phyloP scores from a whole-genome alignment of 2,113 vertebrate genomes.

The Azemiops feae region DNA sequence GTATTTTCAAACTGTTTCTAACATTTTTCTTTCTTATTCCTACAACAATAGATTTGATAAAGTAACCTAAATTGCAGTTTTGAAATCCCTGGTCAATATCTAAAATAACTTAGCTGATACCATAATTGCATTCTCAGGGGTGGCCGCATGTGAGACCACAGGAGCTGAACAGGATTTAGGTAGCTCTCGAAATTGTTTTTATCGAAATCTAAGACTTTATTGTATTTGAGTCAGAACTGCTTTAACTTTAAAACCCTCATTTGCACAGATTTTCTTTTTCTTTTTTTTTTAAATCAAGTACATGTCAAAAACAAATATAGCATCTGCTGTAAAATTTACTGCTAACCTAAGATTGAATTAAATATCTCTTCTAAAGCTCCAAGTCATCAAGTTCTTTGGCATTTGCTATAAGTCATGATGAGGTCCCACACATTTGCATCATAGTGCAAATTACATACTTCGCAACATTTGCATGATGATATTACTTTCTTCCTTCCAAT shows the following conservation, averaged over 20 bases:
- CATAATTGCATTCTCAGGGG: conserved; percentile 21
- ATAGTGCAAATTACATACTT: not conserved
- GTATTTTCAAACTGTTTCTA: not conserved
- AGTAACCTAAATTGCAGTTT: not conserved
- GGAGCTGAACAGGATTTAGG: not conserved
- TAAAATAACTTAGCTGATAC: conserved; percentile 1
- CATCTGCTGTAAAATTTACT: not conserved
- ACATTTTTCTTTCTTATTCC: not conserved
- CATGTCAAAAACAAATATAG: not conserved
- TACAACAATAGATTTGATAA: not conserved
- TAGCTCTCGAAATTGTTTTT: not conserved
- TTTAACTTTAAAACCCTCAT: not conserved
- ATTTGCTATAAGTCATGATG: not conserved
- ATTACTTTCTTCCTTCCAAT: not conserved
- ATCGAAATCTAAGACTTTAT: not conserved
- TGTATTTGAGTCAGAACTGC: not conserved
- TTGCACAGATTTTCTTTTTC: not conserved
- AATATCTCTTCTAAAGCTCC: not conserved
- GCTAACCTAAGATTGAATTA: not conserved
- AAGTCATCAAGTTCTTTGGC: not conserved
- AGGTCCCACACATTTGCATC: not conserved
- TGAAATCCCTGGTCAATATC: not conserved
- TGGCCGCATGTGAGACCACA: not conserved
- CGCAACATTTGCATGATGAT: not conserved
- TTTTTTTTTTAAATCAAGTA: too few relatives aligned